phyloP scores from a whole-genome alignment of 2,888 invertebrate species.

The Hipparchia semele region DNA sequence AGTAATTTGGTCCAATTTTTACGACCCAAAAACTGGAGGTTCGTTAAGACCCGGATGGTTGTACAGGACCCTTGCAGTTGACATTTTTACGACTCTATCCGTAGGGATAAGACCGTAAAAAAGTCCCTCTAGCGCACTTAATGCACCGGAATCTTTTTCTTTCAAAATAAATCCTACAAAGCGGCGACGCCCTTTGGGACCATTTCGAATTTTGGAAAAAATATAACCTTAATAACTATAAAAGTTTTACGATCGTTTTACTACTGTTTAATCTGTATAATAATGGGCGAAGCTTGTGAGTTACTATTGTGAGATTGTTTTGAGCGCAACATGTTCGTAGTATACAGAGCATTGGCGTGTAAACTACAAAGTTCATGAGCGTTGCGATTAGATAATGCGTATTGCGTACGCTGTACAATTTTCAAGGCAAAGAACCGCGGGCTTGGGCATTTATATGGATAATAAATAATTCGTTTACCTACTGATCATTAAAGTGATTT shows the following conservation, averaged over 20 bases:
- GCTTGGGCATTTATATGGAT: slow-evolving; percentile 25
- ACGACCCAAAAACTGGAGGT: slow-evolving; percentile 63
- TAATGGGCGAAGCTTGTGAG: slow-evolving; percentile 62
- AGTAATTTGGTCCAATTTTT: slow-evolving; percentile 59
- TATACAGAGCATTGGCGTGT: slow-evolving; percentile 42
- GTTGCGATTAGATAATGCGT: slow-evolving; percentile 40
- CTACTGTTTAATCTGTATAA: slow-evolving; percentile 77
- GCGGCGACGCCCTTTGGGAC: slow-evolving; percentile 65
- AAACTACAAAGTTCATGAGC: slow-evolving; percentile 42
- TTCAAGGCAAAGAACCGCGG: slow-evolving; percentile 36
- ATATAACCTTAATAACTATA: slow-evolving; percentile 70
- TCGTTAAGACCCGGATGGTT: slow-evolving; percentile 62
- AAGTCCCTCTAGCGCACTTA: slow-evolving; percentile 54
- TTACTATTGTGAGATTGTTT: slow-evolving; percentile 54
- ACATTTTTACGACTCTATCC: slow-evolving; percentile 74
- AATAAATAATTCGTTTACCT: slow-evolving; percentile 15
- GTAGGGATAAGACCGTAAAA: slow-evolving; percentile 60
- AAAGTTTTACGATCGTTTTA: slow-evolving; percentile 75
- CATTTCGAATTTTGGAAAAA: slow-evolving; percentile 70
- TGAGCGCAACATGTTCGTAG: slow-evolving; percentile 45
- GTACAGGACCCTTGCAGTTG: slow-evolving; percentile 51
- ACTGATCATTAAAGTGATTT: neutral
- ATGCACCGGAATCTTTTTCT: slow-evolving; percentile 62
- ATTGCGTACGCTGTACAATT: slow-evolving; percentile 23
- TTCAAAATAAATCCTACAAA: slow-evolving; percentile 51